Evolutionary conservation across 2,888 invertebrate genomes (phyloP).

Genomic region (Apantesis nais): DNA sequence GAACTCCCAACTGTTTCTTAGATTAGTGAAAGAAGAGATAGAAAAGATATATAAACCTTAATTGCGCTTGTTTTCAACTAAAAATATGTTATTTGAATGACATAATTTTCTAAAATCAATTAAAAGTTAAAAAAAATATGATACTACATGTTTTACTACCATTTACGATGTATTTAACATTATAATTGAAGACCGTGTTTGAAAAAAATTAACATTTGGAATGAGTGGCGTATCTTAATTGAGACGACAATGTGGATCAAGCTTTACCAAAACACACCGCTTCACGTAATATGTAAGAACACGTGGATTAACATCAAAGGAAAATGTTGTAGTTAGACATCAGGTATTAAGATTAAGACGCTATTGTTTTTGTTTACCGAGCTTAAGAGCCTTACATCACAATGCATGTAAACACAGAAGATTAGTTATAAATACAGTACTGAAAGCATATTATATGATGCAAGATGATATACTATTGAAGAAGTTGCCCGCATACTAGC

Average conservation of each 20-base stretch:
- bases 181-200: background rate
- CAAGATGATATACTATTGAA: no score
- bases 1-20: no score
- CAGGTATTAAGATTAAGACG: slow-evolving; percentile 12
- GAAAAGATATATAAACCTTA: background rate
- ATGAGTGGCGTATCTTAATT: background rate
- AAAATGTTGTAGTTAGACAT: slow-evolving; percentile 8
- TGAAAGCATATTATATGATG: background rate
- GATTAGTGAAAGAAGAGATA: no score
- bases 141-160: background rate
- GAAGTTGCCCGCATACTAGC: no score
- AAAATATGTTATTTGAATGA: no score
- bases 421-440: background rate
- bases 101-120: background rate
- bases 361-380: slow-evolving; percentile 4
- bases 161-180: background rate
- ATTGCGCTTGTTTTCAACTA: background rate
- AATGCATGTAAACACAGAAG: background rate
- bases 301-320: slow-evolving; percentile 24
- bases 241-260: background rate
- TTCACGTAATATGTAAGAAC: slow-evolving; percentile 38
- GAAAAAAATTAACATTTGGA: background rate
- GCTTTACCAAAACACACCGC: slow-evolving; percentile 3
- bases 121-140: background rate
- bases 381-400: background rate